Conservation (phyloP, 2,888 invertebrate genomes). For the Noctuana brunneofusca region DNA sequence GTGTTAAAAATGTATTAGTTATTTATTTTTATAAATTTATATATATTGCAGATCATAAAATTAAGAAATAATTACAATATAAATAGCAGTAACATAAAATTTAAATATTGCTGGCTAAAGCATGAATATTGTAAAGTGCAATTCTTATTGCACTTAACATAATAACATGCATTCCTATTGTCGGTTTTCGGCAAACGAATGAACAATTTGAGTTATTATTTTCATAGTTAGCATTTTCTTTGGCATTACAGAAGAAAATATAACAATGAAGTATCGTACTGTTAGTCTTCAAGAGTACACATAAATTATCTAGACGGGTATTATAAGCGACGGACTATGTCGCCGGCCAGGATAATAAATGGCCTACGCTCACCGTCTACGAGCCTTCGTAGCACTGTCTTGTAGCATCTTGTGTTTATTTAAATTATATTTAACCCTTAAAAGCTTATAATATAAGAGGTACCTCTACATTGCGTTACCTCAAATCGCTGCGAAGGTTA, state of each 20-base stretch:
- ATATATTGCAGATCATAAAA: too few relatives aligned
- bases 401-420: slow-evolving; percentile 9
- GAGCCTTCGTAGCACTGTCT: slow-evolving; percentile 11
- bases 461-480: slow-evolving; percentile 10
- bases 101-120: too few relatives aligned
- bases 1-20: too few relatives aligned
- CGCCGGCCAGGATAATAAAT: slow-evolving; percentile 6
- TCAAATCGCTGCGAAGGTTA: slow-evolving; percentile 12
- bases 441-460: slow-evolving; percentile 3
- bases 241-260: neutral
- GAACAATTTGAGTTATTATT: neutral
- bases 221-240: neutral
- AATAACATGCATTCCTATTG: too few relatives aligned
- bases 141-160: too few relatives aligned
- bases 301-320: neutral
- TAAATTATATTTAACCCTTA: slow-evolving; percentile 5
- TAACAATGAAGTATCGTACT: neutral
- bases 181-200: too few relatives aligned
- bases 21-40: too few relatives aligned
- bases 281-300: neutral
- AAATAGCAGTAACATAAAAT: too few relatives aligned
- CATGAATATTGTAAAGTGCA: too few relatives aligned
- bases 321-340: neutral
- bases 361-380: slow-evolving; percentile 23
- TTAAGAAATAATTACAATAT: too few relatives aligned